Conservation (phyloP, 1,140 invertebrate species). For the Anadara kagoshimensis region DNA sequence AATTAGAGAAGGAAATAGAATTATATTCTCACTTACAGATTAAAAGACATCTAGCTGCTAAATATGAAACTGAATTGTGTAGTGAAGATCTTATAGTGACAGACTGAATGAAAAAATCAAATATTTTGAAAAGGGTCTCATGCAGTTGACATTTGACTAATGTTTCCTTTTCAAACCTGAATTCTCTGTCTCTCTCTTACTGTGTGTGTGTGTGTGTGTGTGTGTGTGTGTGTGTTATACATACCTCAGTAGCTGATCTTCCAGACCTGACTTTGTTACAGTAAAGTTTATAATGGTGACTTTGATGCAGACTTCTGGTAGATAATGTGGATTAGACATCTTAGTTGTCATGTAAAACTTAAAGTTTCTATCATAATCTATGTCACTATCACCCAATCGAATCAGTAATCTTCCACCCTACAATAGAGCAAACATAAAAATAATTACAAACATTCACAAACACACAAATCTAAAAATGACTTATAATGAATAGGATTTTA, state of each 20-base stretch:
- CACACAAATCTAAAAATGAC: no score
- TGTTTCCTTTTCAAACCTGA: no score
- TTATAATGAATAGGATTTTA: no score
- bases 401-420: slow-evolving; percentile 72
- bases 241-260: slow-evolving; percentile 86
- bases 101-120: no score
- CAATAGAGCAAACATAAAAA: slow-evolving; percentile 8
- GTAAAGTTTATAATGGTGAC: slow-evolving; percentile 75
- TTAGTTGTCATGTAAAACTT: slow-evolving; percentile 75
- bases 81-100: no score
- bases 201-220: not conserved
- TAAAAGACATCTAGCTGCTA: no score
- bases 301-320: slow-evolving; percentile 74
- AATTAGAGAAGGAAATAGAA: not conserved
- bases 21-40: no score
- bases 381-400: slow-evolving; percentile 72
- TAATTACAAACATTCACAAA: no score
- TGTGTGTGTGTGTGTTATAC: not conserved
- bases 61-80: no score
- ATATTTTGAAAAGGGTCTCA: no score
- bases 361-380: slow-evolving; percentile 81
- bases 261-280: slow-evolving; percentile 80
- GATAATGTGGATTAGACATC: slow-evolving; percentile 74
- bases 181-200: no score
- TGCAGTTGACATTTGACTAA: no score